Conservation (phyloP, 2,797 vertebrate genomes). For the Graptemys geographica region DNA sequence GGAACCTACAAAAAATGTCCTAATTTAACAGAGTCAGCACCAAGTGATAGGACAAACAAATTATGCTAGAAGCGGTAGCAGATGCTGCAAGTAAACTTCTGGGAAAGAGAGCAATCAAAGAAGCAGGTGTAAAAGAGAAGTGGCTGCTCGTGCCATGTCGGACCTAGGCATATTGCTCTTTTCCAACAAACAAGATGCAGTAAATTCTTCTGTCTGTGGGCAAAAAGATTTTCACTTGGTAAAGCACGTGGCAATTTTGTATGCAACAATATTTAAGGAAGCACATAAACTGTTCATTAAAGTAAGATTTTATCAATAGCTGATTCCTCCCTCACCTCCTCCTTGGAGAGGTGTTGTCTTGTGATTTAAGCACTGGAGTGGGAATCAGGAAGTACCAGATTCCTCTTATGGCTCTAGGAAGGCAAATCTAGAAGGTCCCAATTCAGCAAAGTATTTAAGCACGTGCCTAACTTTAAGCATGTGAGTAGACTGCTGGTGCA, state of each 20-base stretch:
- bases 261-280: neutral
- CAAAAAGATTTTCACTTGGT: neutral
- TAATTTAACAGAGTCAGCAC: neutral
- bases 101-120: neutral
- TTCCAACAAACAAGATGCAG: neutral
- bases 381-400: neutral
- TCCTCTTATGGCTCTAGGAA: neutral
- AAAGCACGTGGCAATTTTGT: neutral
- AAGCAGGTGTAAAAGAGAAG: neutral
- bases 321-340: neutral
- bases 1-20: neutral
- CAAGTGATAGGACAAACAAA: neutral
- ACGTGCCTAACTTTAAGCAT: neutral
- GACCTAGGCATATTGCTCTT: neutral
- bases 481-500: neutral
- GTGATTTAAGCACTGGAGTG: neutral
- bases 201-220: neutral
- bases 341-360: neutral
- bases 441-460: neutral
- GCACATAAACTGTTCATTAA: neutral
- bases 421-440: neutral
- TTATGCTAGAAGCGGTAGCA: neutral
- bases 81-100: neutral
- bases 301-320: fast-evolving
- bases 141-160: neutral